phyloP scores from a whole-genome alignment of 2,888 invertebrate genomes.

The Nomada ferruginata region DNA sequence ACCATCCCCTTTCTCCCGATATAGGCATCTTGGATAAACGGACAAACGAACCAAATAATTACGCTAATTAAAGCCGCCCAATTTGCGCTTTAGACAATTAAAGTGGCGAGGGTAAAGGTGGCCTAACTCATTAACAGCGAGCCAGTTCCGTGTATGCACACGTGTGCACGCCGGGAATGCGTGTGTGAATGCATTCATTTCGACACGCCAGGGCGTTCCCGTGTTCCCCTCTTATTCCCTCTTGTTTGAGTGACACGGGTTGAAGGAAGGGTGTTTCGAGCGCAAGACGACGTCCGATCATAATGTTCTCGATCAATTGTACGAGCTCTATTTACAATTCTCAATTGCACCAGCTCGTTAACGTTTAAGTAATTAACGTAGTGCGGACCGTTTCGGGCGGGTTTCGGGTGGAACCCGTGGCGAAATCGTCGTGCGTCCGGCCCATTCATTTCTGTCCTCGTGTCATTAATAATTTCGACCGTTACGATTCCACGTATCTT shows the following conservation, averaged over 20 bases:
- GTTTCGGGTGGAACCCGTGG: too few relatives aligned
- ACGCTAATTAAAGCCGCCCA: conserved; percentile 83
- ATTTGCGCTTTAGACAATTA: conserved; percentile 79
- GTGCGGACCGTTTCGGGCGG: too few relatives aligned
- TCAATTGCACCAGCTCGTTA: too few relatives aligned
- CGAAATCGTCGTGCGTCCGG: too few relatives aligned
- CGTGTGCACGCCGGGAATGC: conserved; percentile 37
- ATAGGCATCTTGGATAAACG: conserved; percentile 73
- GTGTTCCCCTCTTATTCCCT: conserved; percentile 66
- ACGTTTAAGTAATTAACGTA: too few relatives aligned
- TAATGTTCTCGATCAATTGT: too few relatives aligned
- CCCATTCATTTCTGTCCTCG: too few relatives aligned
- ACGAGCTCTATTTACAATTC: too few relatives aligned
- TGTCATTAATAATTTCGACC: not conserved
- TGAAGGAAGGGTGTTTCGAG: not conserved
- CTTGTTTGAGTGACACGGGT: conserved; percentile 61
- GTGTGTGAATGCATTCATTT: conserved; percentile 71
- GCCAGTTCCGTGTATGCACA: conserved; percentile 41
- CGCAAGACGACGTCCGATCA: too few relatives aligned
- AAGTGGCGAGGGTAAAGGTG: conserved; percentile 75
- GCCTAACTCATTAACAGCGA: conserved; percentile 73
- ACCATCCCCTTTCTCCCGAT: conserved; percentile 47
- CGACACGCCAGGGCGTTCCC: conserved; percentile 63
- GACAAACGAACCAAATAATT: conserved; percentile 80
- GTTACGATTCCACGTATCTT: not conserved